phyloP scores from a whole-genome alignment of 2,113 vertebrate genomes.

The Gymnobelideus leadbeateri region DNA sequence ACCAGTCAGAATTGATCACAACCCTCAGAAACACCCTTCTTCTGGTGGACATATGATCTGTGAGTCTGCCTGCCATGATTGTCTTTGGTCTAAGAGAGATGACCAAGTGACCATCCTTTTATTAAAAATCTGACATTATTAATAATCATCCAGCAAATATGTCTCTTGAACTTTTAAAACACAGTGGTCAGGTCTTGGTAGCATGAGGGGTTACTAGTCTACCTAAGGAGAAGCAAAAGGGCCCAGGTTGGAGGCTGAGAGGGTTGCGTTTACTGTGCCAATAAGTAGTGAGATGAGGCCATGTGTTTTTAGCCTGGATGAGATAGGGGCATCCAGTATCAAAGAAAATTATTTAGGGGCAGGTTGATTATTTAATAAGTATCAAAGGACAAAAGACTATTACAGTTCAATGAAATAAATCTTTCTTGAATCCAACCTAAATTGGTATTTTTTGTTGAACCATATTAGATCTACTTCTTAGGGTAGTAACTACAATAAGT shows the following conservation, averaged over 20 bases:
- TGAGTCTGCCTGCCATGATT: background rate
- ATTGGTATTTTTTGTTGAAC: background rate
- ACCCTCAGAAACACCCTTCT: background rate
- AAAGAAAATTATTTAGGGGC: background rate
- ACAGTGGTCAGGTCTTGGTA: background rate
- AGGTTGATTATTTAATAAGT: background rate
- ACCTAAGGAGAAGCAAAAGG: background rate
- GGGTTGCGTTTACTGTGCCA: background rate
- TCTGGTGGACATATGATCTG: background rate
- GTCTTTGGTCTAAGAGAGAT: background rate
- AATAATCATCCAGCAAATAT: background rate
- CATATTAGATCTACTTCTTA: background rate
- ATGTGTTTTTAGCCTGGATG: background rate
- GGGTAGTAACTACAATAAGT: background rate
- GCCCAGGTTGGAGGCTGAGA: background rate
- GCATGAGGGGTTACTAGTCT: background rate
- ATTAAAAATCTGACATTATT: background rate
- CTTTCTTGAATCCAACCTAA: background rate
- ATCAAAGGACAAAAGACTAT: background rate
- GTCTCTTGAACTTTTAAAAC: background rate
- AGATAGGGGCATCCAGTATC: background rate
- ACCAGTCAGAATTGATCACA: background rate
- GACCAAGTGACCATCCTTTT: background rate
- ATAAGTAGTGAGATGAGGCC: background rate
- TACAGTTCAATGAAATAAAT: background rate